Conservation (phyloP, 2,888 invertebrate species). For the Malachius bipustulatus region DNA sequence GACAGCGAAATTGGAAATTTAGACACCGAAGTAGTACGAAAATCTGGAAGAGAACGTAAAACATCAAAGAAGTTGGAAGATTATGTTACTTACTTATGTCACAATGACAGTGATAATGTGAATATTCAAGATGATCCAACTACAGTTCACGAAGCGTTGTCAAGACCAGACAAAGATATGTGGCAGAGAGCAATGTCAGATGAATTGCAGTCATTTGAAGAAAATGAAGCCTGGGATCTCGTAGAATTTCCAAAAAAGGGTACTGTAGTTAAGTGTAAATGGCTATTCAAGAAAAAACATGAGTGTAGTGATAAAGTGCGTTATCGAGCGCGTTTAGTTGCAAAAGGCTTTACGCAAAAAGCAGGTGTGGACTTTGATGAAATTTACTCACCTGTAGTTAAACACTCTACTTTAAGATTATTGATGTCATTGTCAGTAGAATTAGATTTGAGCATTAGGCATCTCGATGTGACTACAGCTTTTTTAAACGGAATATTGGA, state of each 20-base stretch:
- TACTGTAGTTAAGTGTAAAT: conserved; percentile 11
- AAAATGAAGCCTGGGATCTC: conserved; percentile 18
- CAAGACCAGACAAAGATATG: conserved; percentile 13
- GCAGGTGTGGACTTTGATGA: conserved; percentile 13
- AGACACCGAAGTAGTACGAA: too few relatives aligned
- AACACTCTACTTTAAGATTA: conserved; percentile 18
- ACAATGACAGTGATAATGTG: conserved; percentile 10
- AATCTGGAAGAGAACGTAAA: conserved; percentile 14
- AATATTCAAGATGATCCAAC: too few relatives aligned
- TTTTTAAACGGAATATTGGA: neutral
- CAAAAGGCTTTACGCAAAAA: conserved; percentile 13
- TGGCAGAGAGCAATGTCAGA: conserved; percentile 17
- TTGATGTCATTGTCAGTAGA: conserved; percentile 14
- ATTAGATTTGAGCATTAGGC: neutral
- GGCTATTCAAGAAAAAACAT: conserved; percentile 16
- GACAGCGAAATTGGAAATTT: too few relatives aligned
- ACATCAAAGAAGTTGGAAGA: conserved; percentile 14
- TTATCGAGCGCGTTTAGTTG: conserved; percentile 13
- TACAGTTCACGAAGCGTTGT: conserved; percentile 14
- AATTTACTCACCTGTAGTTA: conserved; percentile 16
- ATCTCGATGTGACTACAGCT: neutral
- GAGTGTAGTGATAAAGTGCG: conserved; percentile 7
- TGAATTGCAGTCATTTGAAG: conserved; percentile 15
- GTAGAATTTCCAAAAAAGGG: conserved; percentile 8
- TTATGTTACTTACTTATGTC: conserved; percentile 14